Evolutionary conservation across 2,113 vertebrate genomes (phyloP).

Genomic region (Scomber scombrus): DNA sequence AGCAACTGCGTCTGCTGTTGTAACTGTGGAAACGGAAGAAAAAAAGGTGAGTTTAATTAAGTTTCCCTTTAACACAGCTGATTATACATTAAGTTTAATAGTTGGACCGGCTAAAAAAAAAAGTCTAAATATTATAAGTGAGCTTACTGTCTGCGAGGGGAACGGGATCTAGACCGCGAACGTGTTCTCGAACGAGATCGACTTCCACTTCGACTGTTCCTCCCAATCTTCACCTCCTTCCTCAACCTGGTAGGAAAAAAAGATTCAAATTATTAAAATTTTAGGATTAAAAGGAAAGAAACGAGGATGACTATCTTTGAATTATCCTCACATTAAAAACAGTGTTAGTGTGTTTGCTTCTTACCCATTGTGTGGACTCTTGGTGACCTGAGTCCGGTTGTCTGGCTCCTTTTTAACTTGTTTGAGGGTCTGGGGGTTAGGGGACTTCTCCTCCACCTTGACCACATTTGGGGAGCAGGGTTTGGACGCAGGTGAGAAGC

Average conservation of each 20-base stretch:
- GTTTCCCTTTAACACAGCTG: not conserved
- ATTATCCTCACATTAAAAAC: not conserved
- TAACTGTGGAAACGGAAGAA: conserved; percentile 84
- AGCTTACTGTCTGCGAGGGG: conserved; percentile 93
- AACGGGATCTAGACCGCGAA: conserved; percentile 92
- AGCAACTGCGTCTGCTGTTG: conserved; percentile 95
- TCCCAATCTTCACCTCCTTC: conserved; percentile 94
- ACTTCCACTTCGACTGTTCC: conserved; percentile 92
- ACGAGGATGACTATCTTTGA: not conserved
- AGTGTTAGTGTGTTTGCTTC: conserved; percentile 20
- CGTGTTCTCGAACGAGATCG: conserved; percentile 91
- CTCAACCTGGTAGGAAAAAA: conserved; percentile 84
- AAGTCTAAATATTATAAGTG: not conserved
- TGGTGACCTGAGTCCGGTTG: conserved; percentile 89
- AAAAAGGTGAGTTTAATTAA: not conserved
- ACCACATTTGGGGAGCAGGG: conserved; percentile 93
- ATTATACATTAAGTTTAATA: no score
- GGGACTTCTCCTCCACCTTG: conserved; percentile 93
- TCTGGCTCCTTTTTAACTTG: conserved; percentile 93
- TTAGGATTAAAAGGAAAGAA: not conserved
- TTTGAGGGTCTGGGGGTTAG: conserved; percentile 88
- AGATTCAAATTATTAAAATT: no score
- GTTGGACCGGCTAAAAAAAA: no score
- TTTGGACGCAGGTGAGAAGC: conserved; percentile 97
- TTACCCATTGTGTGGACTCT: conserved; percentile 98